Evolutionary conservation across 2,888 invertebrate species (phyloP), one percentile per base, ranked within the genome.

Genomic region (Cheiracanthium punctorium): DNA sequence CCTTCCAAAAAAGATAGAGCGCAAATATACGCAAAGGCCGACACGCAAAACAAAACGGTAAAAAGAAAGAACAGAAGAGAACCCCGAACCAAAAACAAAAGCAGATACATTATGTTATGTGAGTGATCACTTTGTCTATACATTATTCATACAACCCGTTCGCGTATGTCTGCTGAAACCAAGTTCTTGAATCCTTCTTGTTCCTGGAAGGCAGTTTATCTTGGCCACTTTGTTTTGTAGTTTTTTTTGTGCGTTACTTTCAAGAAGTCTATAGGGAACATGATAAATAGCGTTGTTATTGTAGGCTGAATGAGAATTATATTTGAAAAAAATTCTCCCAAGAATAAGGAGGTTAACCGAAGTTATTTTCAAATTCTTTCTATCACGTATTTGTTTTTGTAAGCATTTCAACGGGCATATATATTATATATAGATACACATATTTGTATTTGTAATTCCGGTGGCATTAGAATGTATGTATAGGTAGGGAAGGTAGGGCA

Each of bases 51-150:
- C n/a, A 37, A 37, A 37, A 7, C 4, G 37, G 37, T 37, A 37
- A 37, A 37, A 10, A 37, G 10, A 37, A 10, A 37, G 4, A 72
- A 43, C 30, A 64, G 37, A 7, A 10, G 48, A 65, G n/a, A n/a
- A n/a, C n/a, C n/a, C n/a, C n/a, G 20, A 67, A 81, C 64, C 67
- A 30, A 41, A 67, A 24, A 30, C 28, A 43, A 70, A 82, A 77
- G 72, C 37, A 86, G 80, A 86, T 80, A 86, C 80, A 86, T 80
- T 84, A 79, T 84, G 79, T 82, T 84, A 73, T 58, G 72, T 79
- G 84, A 84, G 73, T 79, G 84, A 84, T 84, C 77, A 69, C 41
- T 41, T 67, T 29, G 24, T 33, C 24, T 20, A 79, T 84, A 67
- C 48, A 84, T 84, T 84, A 84, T 84, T 84, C 84, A 84, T 84